Conservation (phyloP, 1,140 invertebrate species). For the Pachyrhynchus sulphureomaculatus region DNA sequence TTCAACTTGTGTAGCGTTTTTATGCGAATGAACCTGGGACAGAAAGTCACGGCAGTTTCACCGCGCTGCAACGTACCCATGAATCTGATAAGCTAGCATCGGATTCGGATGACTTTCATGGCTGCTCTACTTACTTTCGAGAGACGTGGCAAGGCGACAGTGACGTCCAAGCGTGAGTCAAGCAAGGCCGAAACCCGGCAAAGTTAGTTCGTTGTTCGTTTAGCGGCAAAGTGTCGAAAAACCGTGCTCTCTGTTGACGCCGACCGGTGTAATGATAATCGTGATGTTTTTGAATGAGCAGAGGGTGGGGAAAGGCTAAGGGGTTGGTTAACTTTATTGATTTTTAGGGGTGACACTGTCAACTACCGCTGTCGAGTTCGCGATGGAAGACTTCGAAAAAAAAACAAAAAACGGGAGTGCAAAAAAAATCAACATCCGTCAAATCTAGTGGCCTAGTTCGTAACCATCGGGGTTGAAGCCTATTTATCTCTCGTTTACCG, state of each 20-base stretch:
- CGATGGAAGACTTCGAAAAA: constrained; percentile 56
- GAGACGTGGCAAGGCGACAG: constrained; percentile 43
- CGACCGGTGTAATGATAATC: constrained; percentile 44
- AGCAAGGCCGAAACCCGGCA: constrained; percentile 26
- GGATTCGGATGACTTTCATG: constrained; percentile 34
- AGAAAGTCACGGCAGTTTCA: constrained; percentile 42
- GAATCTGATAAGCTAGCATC: constrained; percentile 32
- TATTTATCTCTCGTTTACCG: constrained; percentile 1
- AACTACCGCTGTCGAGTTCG: constrained; percentile 55
- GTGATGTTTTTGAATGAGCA: constrained; percentile 49
- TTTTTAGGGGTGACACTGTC: constrained; percentile 68
- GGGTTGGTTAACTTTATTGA: constrained; percentile 62
- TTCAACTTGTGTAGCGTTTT: constrained; percentile 40
- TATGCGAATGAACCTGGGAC: constrained; percentile 40
- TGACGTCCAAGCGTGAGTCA: constrained; percentile 33
- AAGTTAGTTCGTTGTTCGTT: constrained; percentile 21
- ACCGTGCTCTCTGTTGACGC: constrained; percentile 35
- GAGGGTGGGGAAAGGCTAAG: constrained; percentile 52
- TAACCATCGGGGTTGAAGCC: background rate
- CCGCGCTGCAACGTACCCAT: constrained; percentile 20
- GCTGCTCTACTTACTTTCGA: constrained; percentile 37
- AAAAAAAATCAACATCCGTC: constrained; percentile 34
- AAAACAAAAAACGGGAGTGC: constrained; percentile 43
- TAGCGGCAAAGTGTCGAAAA: constrained; percentile 30
- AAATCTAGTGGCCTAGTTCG: constrained; percentile 26